phyloP scores from a whole-genome alignment of 2,888 invertebrate species.

The Drosophila recens region DNA sequence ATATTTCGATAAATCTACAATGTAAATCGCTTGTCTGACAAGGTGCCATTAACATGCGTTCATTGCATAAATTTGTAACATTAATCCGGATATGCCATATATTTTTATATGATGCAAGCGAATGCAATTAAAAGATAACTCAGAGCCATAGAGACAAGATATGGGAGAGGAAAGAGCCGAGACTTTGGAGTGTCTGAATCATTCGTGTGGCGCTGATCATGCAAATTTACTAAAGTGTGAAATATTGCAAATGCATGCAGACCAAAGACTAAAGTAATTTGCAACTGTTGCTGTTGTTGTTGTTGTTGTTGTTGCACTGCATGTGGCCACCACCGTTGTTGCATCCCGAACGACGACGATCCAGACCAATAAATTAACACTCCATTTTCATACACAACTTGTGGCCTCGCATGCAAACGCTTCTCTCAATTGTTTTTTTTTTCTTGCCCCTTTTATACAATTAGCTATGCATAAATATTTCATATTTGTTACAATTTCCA shows the following conservation, averaged over 20 bases:
- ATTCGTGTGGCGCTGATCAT: conserved; percentile 74
- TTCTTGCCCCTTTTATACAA: conserved; percentile 38
- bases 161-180: not conserved
- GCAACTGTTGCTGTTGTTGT: not conserved
- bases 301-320: conserved; percentile 3
- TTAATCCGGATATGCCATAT: conserved; percentile 14
- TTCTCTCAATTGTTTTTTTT: not conserved
- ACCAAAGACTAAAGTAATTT: conserved; percentile 8
- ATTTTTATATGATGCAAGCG: conserved; percentile 17
- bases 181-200: conserved; percentile 1
- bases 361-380: conserved; percentile 76
- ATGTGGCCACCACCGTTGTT: conserved; percentile 50
- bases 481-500: conserved; percentile 40
- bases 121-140: conserved; percentile 49
- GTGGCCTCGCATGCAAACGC: conserved; percentile 51
- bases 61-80: conserved; percentile 40
- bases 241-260: conserved; percentile 81
- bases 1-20: conserved; percentile 14
- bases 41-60: conserved; percentile 59
- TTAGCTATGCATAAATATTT: conserved; percentile 76
- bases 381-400: conserved; percentile 61
- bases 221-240: conserved; percentile 83
- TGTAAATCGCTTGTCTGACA: conserved; percentile 53
- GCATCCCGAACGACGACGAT: conserved; percentile 30
- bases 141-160: conserved; percentile 4